Conservation (phyloP, 2,797 vertebrate genomes). For the Rhinophrynus dorsalis region DNA sequence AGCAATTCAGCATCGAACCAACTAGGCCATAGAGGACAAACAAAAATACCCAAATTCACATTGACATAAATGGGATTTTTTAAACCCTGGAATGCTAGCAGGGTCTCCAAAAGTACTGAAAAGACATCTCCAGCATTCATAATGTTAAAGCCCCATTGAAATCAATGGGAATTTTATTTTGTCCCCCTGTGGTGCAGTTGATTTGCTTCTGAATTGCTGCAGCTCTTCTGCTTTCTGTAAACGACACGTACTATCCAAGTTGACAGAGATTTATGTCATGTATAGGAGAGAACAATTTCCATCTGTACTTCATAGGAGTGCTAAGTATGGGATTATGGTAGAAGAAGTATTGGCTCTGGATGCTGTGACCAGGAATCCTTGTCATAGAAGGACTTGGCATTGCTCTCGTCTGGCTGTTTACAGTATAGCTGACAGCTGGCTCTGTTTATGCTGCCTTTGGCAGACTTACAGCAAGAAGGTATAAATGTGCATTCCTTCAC, state of each 20-base stretch:
- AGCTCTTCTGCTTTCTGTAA: too few species aligned
- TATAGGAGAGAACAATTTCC: not conserved
- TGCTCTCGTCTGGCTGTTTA: not conserved
- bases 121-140: too few species aligned
- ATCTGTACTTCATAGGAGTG: slow-evolving; percentile 20
- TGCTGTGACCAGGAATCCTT: slow-evolving; percentile 13
- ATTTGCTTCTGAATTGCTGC: too few species aligned
- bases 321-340: slow-evolving; percentile 17
- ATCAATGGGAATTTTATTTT: too few species aligned
- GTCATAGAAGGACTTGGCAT: slow-evolving; percentile 11
- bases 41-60: too few species aligned
- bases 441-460: slow-evolving; percentile 9
- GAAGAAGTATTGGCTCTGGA: not conserved
- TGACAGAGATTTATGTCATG: not conserved
- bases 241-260: not conserved
- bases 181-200: too few species aligned
- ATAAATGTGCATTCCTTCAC: slow-evolving; percentile 20
- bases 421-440: slow-evolving; percentile 27
- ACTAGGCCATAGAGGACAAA: too few species aligned
- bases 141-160: too few species aligned
- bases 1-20: not conserved
- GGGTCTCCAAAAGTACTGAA: too few species aligned
- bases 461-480: not conserved
- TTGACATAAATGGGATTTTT: too few species aligned
- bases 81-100: too few species aligned